Evolutionary conservation across 1,140 invertebrate species (phyloP).

Genomic region (Bombus turneri): DNA sequence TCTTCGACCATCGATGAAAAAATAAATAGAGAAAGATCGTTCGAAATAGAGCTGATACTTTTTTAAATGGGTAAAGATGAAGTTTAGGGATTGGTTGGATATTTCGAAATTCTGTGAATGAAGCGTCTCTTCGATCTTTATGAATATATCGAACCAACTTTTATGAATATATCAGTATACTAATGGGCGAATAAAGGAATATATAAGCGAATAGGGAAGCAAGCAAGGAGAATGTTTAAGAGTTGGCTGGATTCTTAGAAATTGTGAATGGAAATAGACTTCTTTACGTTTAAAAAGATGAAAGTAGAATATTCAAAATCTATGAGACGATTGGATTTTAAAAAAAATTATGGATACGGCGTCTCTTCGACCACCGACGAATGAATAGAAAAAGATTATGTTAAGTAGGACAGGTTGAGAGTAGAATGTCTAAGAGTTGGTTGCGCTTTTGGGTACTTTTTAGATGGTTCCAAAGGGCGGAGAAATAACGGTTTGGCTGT

Average conservation of each 20-base stretch:
- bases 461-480: neutral
- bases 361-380: neutral
- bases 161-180: too few relatives aligned
- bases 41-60: too few relatives aligned
- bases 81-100: too few relatives aligned
- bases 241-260: neutral
- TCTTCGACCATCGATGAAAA: too few relatives aligned
- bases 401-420: neutral
- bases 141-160: too few relatives aligned
- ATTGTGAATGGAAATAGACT: neutral
- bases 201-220: neutral
- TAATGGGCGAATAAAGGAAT: too few relatives aligned
- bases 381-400: neutral
- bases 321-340: too few relatives aligned
- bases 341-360: too few relatives aligned
- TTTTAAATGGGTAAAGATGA: too few relatives aligned
- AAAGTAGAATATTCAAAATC: neutral
- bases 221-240: neutral
- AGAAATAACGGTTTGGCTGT: neutral
- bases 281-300: neutral
- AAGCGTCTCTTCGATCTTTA: too few relatives aligned
- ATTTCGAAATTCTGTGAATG: too few relatives aligned
- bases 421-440: neutral
- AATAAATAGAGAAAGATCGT: too few relatives aligned
- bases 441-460: neutral